phyloP scores from a whole-genome alignment of 2,113 vertebrate genomes.

The Rhizomys pruinosus region DNA sequence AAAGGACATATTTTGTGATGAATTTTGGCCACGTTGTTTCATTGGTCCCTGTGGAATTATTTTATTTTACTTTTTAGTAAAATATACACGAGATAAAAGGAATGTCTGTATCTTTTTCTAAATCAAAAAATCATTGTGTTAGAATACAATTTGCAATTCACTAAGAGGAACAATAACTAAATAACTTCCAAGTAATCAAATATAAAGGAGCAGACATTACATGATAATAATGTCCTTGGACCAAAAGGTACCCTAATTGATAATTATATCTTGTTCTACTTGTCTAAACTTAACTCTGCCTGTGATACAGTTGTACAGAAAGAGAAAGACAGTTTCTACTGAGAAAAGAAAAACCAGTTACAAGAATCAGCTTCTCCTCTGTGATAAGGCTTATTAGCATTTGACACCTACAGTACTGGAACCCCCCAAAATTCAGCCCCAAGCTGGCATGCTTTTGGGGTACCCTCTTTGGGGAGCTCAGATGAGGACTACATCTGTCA shows the following conservation, averaged over 20 bases:
- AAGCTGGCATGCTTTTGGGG: background rate
- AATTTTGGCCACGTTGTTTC: conserved; percentile 83
- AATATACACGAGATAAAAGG: conserved; percentile 78
- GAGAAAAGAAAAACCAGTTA: conserved; percentile 76
- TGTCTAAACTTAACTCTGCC: conserved; percentile 71
- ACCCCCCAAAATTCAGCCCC: conserved; percentile 58
- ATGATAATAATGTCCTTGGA: conserved; percentile 74
- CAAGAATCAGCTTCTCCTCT: conserved; percentile 78
- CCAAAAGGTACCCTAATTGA: conserved; percentile 76
- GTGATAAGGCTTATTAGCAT: conserved; percentile 61
- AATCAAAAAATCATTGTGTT: conserved; percentile 80
- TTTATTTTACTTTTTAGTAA: conserved; percentile 84
- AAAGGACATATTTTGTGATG: conserved; percentile 83
- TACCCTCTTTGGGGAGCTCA: background rate
- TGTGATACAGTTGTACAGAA: conserved; percentile 70
- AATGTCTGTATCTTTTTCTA: conserved; percentile 69
- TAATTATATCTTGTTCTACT: conserved; percentile 78
- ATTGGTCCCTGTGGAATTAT: conserved; percentile 76
- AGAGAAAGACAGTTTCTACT: conserved; percentile 71
- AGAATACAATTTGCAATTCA: conserved; percentile 75
- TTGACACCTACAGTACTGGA: background rate
- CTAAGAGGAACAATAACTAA: conserved; percentile 74
- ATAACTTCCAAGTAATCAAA: conserved; percentile 82
- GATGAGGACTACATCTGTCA: accelerated
- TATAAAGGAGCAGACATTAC: conserved; percentile 81